Evolutionary conservation across 2,797 vertebrate genomes (phyloP), one percentile per base, ranked within the genome.

Genomic region (Tenualosa ilisha): DNA sequence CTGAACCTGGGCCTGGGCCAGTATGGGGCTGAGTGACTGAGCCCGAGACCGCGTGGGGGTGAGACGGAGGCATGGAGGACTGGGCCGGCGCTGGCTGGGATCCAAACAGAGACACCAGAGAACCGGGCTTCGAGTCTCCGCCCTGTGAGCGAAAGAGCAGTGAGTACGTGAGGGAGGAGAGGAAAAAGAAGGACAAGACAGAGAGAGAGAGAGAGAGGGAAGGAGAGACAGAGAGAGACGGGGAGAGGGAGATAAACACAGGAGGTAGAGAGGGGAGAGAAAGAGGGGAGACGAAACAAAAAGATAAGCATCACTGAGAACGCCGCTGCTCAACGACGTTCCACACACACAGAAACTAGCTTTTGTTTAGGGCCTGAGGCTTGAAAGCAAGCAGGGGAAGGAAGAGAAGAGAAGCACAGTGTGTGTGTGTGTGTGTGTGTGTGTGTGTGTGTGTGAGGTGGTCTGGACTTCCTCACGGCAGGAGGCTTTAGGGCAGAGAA

Each of bases 101-200:
- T 31, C 97, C 96, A 87, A 98, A 98, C 51, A 99, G 95, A 0
- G 95, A 93, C 0, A 93, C 97, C 91, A 98, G 85, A 59, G 97
- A 97, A 83, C 98, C 87, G 90, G 95, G 91, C 72, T 96, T 97
- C 13, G 94, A 94, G 40, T 97, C 93, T 50, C 85, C 75, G 84
- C 94, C 93, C 95, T 65, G 72, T 22, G 59, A n/a, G 59, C 7
- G 22, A 7, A 20, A n/a, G 3, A 22, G 8, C 22, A 65, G 59
- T n/a, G 15, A 65, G 61, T 9, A 7, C 12, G 63, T 6, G 63
- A 65, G 7, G 11, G 9, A 65, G 24, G 24, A 31, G 61, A 24
- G 7, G 5, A 6, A 24, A 9, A 65, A 20, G 3, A 11, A 1
- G n/a, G 24, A n/a, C 2, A n/a, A 65, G 63, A 12, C 24, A 53